phyloP scores from a whole-genome alignment of 2,888 invertebrate genomes.

The Pandemis heparana region DNA sequence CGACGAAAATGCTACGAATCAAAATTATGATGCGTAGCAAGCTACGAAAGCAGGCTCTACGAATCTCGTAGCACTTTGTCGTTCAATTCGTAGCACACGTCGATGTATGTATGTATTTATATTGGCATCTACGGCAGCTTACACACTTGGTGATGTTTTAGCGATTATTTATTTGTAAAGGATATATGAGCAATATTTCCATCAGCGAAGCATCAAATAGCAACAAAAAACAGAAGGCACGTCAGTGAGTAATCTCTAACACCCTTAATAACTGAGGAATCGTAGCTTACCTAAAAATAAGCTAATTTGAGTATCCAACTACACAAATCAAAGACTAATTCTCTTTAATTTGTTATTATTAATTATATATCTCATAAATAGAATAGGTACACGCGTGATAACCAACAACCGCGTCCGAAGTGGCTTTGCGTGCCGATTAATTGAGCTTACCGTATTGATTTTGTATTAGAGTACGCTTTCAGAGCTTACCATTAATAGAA shows the following conservation, averaged over 20 bases:
- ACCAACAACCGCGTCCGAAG: constrained; percentile 56
- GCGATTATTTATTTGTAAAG: too few relatives aligned
- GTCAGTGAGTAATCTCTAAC: too few relatives aligned
- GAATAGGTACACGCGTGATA: constrained; percentile 38
- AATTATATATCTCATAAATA: constrained; percentile 14
- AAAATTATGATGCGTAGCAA: not conserved
- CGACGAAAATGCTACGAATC: not conserved
- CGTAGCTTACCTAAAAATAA: too few relatives aligned
- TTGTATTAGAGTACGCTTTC: constrained; percentile 77
- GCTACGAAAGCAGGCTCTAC: not conserved
- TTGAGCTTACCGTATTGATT: constrained; percentile 79
- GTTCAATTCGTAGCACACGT: not conserved
- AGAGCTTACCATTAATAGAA: constrained; percentile 69
- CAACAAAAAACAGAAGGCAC: too few relatives aligned
- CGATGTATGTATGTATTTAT: not conserved
- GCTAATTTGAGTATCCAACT: too few relatives aligned
- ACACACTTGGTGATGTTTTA: too few relatives aligned
- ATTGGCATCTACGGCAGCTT: too few relatives aligned
- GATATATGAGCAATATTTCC: too few relatives aligned
- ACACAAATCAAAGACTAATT: not conserved
- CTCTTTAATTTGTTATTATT: not conserved
- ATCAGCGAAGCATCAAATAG: too few relatives aligned
- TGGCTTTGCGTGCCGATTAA: constrained; percentile 74
- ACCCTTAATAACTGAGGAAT: too few relatives aligned
- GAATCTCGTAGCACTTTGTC: not conserved